Evolutionary conservation across 2,797 vertebrate species (phyloP), one percentile per base, ranked within the genome.

Genomic region (Euthynnus affinis): DNA sequence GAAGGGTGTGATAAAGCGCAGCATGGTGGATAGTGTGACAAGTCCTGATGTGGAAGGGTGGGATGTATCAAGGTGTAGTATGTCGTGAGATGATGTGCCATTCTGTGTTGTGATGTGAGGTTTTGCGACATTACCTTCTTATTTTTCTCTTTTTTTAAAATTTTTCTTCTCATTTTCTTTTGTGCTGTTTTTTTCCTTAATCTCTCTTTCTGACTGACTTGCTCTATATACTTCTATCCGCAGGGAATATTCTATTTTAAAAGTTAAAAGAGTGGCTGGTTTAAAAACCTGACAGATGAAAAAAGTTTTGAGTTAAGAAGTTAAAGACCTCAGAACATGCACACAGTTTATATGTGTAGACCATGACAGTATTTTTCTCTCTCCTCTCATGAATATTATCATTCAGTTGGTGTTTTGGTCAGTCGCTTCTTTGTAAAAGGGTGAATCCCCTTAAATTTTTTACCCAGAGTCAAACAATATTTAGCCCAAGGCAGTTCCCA

Each of bases 221-320:
- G 52, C 34, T 78, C 62, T 48, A 76, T 34, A 67, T 66, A 51
- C 42, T 73, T 71, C 10, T n/a, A 75, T 81, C 83, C 60, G 71
- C 44, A 42, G 67, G 71, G 74, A 86, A 44, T 70, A 52, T 80
- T 79, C 14, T 76, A 10, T 78, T 86, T 85, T 66, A 71, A 44
- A 67, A 55, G 25, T 29, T 66, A 58, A 78, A 78, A 72, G 62
- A 75, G 23, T 17, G 56, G 44, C n/a, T 20, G 14, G 17, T 56
- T 61, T 49, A 76, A 82, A 81, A 75, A 58, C 17, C 64, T 23
- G 25, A 44, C 55, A 62, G 66, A 2, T 15, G 5, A 69, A 63
- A 70, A 15, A 40, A 67, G 6, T 58, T 74, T 22, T 51, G 10
- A 65, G 10, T 37, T 56, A 23, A 29, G 13, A 53, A 9, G 52